Conservation (phyloP, 2,797 vertebrate species). For the Pteropus rufus region DNA sequence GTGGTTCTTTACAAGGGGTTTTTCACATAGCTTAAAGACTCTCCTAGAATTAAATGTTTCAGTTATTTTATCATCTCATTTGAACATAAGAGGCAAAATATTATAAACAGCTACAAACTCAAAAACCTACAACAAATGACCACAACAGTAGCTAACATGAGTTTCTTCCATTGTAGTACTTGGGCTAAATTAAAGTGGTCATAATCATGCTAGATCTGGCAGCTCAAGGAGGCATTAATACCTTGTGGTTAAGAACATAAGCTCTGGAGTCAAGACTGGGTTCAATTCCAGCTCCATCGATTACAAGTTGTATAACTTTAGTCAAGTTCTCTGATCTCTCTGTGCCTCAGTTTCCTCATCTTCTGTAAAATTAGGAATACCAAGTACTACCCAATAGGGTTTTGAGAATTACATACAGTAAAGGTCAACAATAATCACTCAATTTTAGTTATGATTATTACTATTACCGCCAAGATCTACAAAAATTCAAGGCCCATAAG, state of each 20-base stretch:
- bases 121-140: constrained; percentile 15
- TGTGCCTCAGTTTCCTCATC: constrained; percentile 11
- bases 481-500: constrained; percentile 28
- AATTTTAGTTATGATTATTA: constrained; percentile 31
- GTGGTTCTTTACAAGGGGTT: background rate
- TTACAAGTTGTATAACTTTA: constrained; percentile 6
- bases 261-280: background rate
- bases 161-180: constrained; percentile 21
- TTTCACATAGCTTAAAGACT: constrained; percentile 20
- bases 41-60: constrained; percentile 29
- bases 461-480: background rate
- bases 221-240: constrained; percentile 14
- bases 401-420: background rate
- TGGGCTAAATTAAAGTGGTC: constrained; percentile 41
- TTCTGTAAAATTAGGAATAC: constrained; percentile 17
- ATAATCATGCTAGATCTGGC: constrained; percentile 17
- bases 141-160: background rate
- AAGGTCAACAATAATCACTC: background rate
- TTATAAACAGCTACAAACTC: background rate
- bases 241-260: constrained; percentile 26
- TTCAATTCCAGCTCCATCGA: constrained; percentile 17
- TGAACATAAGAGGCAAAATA: background rate
- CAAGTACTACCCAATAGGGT: background rate
- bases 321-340: constrained; percentile 17
- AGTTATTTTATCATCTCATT: background rate